These are phyloP conservation scores for Anhinga anhinga DNA, from an alignment of 2,113 vertebrate species.

Conservation along the genomic window DNA sequence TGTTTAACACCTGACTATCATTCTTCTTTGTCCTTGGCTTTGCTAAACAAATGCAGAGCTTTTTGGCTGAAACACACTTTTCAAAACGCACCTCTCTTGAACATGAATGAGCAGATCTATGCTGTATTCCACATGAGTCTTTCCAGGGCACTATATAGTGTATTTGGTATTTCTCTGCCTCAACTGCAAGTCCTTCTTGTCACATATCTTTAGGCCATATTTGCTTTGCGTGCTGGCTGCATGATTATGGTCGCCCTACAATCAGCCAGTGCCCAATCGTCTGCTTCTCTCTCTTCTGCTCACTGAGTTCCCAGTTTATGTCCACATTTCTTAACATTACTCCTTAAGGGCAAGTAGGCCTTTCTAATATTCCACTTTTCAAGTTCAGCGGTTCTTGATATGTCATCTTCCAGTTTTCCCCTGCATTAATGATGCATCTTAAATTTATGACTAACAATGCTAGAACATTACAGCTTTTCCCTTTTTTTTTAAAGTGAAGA, in stretches of 20 bases:
- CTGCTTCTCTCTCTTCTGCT: neutral
- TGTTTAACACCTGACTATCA: accelerated
- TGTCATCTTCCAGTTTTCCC: neutral
- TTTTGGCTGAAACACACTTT: neutral
- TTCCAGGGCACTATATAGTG: neutral
- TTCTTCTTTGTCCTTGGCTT: neutral
- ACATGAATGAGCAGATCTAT: neutral
- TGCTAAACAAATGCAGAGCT: neutral
- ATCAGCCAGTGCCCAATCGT: accelerated
- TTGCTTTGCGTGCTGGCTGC: neutral
- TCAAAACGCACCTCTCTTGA: neutral
- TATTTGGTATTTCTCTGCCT: neutral
- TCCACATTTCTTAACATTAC: neutral
- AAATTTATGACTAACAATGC: neutral
- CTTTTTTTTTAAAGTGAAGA: neutral
- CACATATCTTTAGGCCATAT: accelerated
- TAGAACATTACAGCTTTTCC: neutral
- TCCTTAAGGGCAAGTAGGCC: neutral
- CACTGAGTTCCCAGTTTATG: neutral
- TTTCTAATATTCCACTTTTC: neutral
- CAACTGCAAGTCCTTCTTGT: neutral
- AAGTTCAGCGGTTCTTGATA: neutral
- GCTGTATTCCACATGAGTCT: neutral
- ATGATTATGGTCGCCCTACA: neutral
- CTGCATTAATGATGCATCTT: neutral